Evolutionary conservation across 2,113 vertebrate species (phyloP).

Genomic region (Tragelaphus scriptus): DNA sequence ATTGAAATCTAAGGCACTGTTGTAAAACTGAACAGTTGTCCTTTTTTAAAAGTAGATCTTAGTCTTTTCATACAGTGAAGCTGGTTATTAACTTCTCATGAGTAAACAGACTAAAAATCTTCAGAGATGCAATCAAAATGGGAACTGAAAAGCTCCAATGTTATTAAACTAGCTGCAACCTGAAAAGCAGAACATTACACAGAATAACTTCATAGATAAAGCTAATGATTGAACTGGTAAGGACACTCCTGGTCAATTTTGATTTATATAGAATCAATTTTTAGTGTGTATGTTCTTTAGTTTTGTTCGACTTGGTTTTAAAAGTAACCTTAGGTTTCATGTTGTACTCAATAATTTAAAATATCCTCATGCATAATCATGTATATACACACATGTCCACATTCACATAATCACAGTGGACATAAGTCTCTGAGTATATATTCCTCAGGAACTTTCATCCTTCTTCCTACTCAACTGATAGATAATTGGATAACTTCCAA

Average conservation of each 20-base stretch:
- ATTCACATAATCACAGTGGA: not conserved
- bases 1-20: not conserved
- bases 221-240: not conserved
- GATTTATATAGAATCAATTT: not conserved
- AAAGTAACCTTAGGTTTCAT: not conserved
- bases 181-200: not conserved
- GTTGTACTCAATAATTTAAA: not conserved
- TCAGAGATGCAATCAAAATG: not conserved
- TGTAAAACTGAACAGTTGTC: not conserved
- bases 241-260: not conserved
- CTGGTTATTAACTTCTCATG: not conserved
- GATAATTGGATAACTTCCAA: not conserved
- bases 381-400: fast-evolving
- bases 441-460: not conserved
- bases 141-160: not conserved
- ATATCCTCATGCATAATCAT: not conserved
- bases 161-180: not conserved
- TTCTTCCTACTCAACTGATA: not conserved
- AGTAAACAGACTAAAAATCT: not conserved
- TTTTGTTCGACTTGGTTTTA: not conserved
- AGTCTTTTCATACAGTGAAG: not conserved
- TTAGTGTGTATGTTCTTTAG: not conserved
- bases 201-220: not conserved
- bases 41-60: not conserved
- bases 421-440: not conserved